Base-by-base conservation (phyloP, 1,140 invertebrate species). In the Tetramorium simillimum region DNA sequence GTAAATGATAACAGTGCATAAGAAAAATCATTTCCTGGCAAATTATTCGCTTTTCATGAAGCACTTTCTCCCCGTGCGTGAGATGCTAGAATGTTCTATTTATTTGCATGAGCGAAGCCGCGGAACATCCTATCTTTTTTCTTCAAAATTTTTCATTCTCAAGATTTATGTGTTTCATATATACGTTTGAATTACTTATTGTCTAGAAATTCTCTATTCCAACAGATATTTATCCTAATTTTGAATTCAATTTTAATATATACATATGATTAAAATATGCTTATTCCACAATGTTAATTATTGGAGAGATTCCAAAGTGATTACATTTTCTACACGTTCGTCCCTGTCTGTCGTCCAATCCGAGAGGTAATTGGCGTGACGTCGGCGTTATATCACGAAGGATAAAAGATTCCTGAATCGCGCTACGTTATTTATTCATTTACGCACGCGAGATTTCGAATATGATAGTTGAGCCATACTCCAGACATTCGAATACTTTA, bases 291-390 rank as follows among this genome's bases (percentile, higher is more conserved):
- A n/a, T 1, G 78, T 78, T 84, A 89, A 90, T 90, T 84, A 89
- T 76, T 53, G 21, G 9, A 33, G 33, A 33, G 33, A 58, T 40
- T n/a, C 21, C 76, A 49, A 56, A 51, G 10, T 37, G 33, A 62
- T 63, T 60, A 72, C 16, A 73, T 87, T 85, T 21, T 18, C 72
- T 72, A 86, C 77, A 78, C 69, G 69, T 81, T 86, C 89, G 78
- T 65, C 43, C 37, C 86, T 80, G 37, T 84, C 82, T 90, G 86
- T 88, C 81, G 77, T 91, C 56, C 60, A 65, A 53, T 51, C 43
- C 49, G 10, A 65, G 69, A 86, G 89, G 86, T 94, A 94, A 94
- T 94, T 94, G 86, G 84, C 92, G 92, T 92, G 89, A 93, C 92
- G 91, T 92, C 82, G 89, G 14, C 81, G 86, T 92, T 92, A 90